phyloP scores from a whole-genome alignment of 2,113 vertebrate species.

The Poeciliopsis retropinna region DNA sequence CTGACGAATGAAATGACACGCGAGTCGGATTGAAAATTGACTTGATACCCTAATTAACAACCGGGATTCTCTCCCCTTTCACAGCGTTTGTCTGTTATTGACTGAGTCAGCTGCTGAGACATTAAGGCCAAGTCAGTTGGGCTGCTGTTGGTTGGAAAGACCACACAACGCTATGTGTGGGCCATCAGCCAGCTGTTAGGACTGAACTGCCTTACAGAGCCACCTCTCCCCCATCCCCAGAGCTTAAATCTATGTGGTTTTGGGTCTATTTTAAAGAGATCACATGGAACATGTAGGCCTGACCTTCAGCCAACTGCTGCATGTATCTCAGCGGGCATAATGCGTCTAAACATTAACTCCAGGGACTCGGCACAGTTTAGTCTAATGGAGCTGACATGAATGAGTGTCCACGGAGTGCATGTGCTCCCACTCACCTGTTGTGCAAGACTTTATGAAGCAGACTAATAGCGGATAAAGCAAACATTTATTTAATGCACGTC shows the following conservation, averaged over 20 bases:
- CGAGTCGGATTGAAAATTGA: not conserved
- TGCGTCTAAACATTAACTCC: constrained; percentile 80
- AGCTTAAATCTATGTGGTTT: constrained; percentile 51
- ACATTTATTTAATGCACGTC: not conserved
- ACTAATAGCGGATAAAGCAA: constrained; percentile 6
- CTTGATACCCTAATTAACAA: not conserved
- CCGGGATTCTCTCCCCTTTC: constrained; percentile 2
- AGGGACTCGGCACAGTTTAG: constrained; percentile 62
- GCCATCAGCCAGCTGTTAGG: constrained; percentile 7
- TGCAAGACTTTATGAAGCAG: constrained; percentile 13
- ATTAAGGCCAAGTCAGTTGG: not conserved
- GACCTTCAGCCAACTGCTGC: constrained; percentile 73
- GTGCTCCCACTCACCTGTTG: constrained; percentile 27
- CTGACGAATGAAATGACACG: not conserved
- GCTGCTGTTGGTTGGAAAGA: constrained; percentile 9
- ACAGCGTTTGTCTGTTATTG: not conserved
- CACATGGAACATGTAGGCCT: constrained; percentile 64
- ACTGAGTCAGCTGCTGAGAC: constrained; percentile 8
- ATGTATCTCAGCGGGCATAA: constrained; percentile 65
- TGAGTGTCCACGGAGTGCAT: constrained; percentile 31
- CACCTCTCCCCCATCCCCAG: not conserved
- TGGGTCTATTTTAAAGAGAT: constrained; percentile 63
- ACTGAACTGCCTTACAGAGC: not conserved
- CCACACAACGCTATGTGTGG: constrained; percentile 4
- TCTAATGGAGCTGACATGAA: constrained; percentile 54